Conservation (phyloP, 2,113 vertebrate species). For the Enhydra lutris region DNA sequence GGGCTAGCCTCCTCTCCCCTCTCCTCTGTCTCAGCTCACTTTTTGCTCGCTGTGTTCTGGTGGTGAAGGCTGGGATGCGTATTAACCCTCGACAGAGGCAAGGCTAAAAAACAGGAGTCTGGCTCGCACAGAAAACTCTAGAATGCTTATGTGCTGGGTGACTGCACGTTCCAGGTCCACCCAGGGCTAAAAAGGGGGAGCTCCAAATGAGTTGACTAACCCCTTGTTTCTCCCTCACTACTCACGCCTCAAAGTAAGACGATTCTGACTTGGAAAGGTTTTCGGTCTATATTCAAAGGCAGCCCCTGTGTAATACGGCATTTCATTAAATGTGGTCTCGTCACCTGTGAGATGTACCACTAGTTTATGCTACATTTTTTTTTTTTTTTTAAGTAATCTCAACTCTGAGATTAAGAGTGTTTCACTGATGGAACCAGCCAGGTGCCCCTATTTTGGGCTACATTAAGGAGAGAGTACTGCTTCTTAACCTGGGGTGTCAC, state of each 20-base stretch:
- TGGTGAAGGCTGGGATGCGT: not conserved
- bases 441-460: not conserved
- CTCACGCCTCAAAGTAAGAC: not conserved
- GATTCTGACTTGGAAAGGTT: not conserved
- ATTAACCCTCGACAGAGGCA: not conserved
- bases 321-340: not conserved
- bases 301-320: not conserved
- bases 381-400: not conserved
- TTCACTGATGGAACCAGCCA: not conserved
- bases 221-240: not conserved
- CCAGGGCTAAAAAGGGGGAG: not conserved
- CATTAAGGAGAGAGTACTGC: not conserved
- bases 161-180: not conserved
- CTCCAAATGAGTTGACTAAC: not conserved
- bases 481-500: not conserved
- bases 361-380: not conserved
- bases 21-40: not conserved
- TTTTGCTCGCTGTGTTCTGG: not conserved
- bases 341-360: not conserved
- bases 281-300: not conserved
- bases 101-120: not conserved
- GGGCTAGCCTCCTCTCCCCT: fast-evolving
- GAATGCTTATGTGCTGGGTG: not conserved
- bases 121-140: not conserved
- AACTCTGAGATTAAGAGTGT: not conserved